Conservation (phyloP, 1,140 invertebrate species). For the Helicoverpa zea region DNA sequence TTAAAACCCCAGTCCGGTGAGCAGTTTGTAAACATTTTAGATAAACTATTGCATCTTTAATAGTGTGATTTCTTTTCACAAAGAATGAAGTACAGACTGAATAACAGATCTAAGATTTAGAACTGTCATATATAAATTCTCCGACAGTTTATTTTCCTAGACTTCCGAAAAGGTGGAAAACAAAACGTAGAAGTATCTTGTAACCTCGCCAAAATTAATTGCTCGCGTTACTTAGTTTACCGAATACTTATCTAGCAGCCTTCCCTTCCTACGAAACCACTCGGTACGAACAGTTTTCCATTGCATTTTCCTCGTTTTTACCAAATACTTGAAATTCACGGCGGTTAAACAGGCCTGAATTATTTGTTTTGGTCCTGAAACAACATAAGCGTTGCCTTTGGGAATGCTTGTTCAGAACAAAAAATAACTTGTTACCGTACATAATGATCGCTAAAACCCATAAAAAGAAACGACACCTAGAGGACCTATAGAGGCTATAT, state of each 20-base stretch:
- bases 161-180: conserved; percentile 24
- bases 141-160: conserved; percentile 10
- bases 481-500: conserved; percentile 14
- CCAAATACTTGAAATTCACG: conserved; percentile 40
- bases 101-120: not conserved
- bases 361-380: conserved; percentile 27
- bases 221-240: conserved; percentile 28
- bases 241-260: conserved; percentile 13
- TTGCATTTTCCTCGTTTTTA: conserved; percentile 21
- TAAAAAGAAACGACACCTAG: conserved; percentile 35
- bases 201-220: conserved; percentile 31
- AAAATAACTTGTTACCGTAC: conserved; percentile 22
- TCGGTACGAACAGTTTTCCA: conserved; percentile 22
- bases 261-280: conserved; percentile 4
- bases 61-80: not conserved
- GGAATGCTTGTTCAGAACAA: conserved; percentile 22
- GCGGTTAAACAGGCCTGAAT: conserved; percentile 33
- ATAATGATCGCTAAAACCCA: conserved; percentile 29
- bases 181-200: conserved; percentile 20
- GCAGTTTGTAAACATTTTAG: no score
- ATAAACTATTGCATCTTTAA: no score
- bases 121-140: not conserved
- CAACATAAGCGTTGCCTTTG: not conserved
- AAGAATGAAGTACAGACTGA: not conserved
- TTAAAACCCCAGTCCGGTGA: no score